A percentile compares a stretch with the other conserved stretches of the same genome.
Evolutionary conservation across 1,140 invertebrate genomes (phyloP).

Genomic region (Drosophila gunungcola): DNA sequence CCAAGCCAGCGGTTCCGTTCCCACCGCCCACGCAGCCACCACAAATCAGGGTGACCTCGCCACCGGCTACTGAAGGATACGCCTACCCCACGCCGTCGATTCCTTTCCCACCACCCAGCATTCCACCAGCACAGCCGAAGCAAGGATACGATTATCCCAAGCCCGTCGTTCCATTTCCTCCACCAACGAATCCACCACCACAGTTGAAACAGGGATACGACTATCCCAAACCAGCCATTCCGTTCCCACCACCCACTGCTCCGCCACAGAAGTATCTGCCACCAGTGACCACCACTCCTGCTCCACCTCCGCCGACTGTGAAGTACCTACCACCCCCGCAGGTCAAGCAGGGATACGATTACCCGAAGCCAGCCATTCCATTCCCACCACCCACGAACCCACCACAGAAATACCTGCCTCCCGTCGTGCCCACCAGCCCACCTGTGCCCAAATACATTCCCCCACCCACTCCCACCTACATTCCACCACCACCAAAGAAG

Average conservation of each 20-base stretch:
- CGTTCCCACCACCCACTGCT: slow-evolving; percentile 53
- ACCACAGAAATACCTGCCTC: slow-evolving; percentile 60
- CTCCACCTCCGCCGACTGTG: slow-evolving; percentile 7
- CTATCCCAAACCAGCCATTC: slow-evolving; percentile 57
- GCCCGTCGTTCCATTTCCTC: slow-evolving; percentile 44
- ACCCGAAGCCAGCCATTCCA: slow-evolving; percentile 61
- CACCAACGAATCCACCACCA: slow-evolving; percentile 32
- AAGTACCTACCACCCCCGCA: slow-evolving; percentile 40
- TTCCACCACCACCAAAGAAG: slow-evolving; percentile 35
- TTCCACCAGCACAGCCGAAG: slow-evolving; percentile 34
- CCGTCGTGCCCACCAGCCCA: slow-evolving; percentile 33
- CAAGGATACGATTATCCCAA: slow-evolving; percentile 49
- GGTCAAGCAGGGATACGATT: slow-evolving; percentile 49
- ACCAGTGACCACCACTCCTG: slow-evolving; percentile 19
- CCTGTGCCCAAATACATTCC: slow-evolving; percentile 53
- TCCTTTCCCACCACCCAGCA: slow-evolving; percentile 37
- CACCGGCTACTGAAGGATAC: slow-evolving; percentile 30
- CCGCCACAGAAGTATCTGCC: slow-evolving; percentile 58
- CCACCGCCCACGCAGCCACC: slow-evolving; percentile 35
- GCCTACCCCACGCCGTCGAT: slow-evolving; percentile 61
- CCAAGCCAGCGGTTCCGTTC: slow-evolving; percentile 66
- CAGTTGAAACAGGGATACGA: slow-evolving; percentile 50
- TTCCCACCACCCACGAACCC: slow-evolving; percentile 57
- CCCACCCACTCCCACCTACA: slow-evolving; percentile 50
- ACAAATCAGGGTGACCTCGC: slow-evolving; percentile 16